These are phyloP conservation scores for Contarinia nasturtii DNA, from an alignment of 1,140 invertebrate genomes.

Conservation along the genomic window DNA sequence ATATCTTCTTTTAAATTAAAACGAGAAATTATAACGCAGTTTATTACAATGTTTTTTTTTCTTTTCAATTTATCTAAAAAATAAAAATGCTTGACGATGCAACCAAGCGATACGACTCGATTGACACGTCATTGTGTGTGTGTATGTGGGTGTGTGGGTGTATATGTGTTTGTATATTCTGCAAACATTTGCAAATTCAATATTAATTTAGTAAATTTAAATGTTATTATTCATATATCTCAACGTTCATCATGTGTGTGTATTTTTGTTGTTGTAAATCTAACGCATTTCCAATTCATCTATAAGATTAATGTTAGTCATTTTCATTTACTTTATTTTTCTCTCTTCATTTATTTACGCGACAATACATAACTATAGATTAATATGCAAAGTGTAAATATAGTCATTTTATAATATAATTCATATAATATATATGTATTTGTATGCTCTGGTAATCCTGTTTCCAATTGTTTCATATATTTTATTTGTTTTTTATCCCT, in stretches of 20 bases:
- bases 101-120: background rate
- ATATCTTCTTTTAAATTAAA: background rate
- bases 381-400: too few species aligned
- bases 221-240: background rate
- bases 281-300: background rate
- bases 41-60: background rate
- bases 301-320: background rate
- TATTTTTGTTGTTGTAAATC: background rate
- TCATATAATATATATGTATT: too few species aligned
- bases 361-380: background rate
- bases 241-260: background rate
- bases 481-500: too few species aligned
- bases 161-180: background rate
- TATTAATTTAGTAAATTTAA: background rate
- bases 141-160: background rate
- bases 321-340: background rate
- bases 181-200: background rate
- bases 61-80: background rate
- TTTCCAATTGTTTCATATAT: too few species aligned
- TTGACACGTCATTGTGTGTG: background rate
- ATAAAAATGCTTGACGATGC: background rate
- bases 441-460: too few species aligned
- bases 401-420: too few species aligned
- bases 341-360: background rate
- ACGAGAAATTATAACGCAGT: background rate